These are phyloP conservation scores for Chrysotoxum bicinctum DNA, from an alignment of 2,888 invertebrate species.

Conservation along the genomic window DNA sequence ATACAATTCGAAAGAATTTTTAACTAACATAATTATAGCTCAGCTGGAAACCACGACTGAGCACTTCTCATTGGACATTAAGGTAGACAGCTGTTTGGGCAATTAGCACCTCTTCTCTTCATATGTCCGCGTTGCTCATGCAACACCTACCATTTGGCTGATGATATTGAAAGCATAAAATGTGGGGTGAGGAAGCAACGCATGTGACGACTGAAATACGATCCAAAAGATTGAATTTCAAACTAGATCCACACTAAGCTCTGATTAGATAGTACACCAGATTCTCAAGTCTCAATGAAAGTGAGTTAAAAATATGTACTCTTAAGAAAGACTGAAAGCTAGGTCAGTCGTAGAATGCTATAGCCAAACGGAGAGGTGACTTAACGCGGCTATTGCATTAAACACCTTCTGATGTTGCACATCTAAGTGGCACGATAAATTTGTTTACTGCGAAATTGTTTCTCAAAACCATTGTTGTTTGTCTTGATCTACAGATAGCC, in stretches of 20 bases:
- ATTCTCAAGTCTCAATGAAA: conserved; percentile 43
- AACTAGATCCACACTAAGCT: background rate
- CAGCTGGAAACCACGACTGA: background rate
- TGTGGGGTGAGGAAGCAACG: conserved; percentile 30
- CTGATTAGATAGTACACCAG: background rate
- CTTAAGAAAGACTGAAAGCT: conserved; percentile 28
- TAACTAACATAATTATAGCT: background rate
- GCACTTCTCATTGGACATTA: background rate
- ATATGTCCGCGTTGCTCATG: conserved; percentile 12
- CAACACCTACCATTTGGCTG: conserved; percentile 1
- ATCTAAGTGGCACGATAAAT: conserved; percentile 48
- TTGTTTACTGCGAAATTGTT: conserved; percentile 47
- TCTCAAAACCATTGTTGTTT: conserved; percentile 59
- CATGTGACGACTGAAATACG: conserved; percentile 13
- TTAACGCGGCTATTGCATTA: conserved; percentile 31
- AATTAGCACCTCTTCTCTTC: conserved; percentile 49
- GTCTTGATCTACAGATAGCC: conserved; percentile 41
- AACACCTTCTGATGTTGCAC: conserved; percentile 50
- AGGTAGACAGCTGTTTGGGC: conserved; percentile 39
- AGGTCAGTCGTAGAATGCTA: conserved; percentile 33
- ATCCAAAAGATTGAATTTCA: conserved; percentile 39
- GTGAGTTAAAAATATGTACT: conserved; percentile 22
- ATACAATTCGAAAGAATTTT: no score
- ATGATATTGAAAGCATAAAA: conserved; percentile 5
- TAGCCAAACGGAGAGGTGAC: background rate